A percentile compares a stretch with the other conserved stretches of the same genome.
Conservation (phyloP, 2,113 vertebrate species). For the Lynx canadensis region DNA sequence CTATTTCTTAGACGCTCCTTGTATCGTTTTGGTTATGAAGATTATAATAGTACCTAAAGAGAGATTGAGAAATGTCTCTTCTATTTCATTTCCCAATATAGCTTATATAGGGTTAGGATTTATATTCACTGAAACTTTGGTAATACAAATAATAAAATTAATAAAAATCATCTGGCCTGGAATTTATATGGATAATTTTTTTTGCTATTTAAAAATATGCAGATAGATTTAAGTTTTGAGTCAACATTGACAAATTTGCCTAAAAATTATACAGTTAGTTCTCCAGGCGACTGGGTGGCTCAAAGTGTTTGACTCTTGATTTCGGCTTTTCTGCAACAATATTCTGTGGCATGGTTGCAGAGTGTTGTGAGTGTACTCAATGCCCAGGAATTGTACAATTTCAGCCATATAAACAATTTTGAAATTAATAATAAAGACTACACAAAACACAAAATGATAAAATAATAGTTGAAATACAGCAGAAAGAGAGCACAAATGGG, state of each 20-base stretch:
- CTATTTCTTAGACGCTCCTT: neutral
- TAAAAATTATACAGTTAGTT: neutral
- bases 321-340: too few relatives aligned
- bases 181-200: neutral
- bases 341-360: too few relatives aligned
- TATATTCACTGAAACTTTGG: neutral
- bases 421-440: too few relatives aligned
- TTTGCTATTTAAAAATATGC: slow-evolving; percentile 9
- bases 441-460: too few relatives aligned
- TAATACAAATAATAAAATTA: neutral
- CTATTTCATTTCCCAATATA: neutral
- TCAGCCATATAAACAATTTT: too few relatives aligned
- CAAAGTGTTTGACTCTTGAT: too few relatives aligned
- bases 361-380: too few relatives aligned
- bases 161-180: neutral
- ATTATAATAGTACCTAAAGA: neutral
- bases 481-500: too few relatives aligned
- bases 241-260: neutral
- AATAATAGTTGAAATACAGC: too few relatives aligned
- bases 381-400: too few relatives aligned
- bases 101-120: neutral
- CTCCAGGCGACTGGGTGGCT: neutral
- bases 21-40: neutral
- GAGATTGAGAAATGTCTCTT: neutral
- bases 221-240: neutral